These are phyloP conservation scores for Zophobas atratus DNA, from an alignment of 1,140 invertebrate genomes.

Conservation along the genomic window DNA sequence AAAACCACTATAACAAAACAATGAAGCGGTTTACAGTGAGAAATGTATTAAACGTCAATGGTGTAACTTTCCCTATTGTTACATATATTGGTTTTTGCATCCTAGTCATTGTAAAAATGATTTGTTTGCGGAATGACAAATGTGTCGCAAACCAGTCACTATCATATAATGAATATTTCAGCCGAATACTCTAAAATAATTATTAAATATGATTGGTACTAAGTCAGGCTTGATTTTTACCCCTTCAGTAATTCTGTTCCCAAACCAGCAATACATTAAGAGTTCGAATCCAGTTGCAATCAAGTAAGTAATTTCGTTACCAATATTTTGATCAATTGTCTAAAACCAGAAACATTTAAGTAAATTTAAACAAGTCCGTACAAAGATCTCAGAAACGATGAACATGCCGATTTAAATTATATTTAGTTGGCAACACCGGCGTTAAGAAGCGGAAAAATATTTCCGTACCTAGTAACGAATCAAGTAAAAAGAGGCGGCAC, in stretches of 20 bases:
- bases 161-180: conserved; percentile 56
- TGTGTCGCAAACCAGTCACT: conserved; percentile 61
- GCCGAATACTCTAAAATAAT: conserved; percentile 58
- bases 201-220: conserved; percentile 30
- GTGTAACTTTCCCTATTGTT: conserved; percentile 63
- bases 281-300: conserved; percentile 59
- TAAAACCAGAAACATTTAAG: conserved; percentile 48
- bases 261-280: conserved; percentile 61
- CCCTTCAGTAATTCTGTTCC: conserved; percentile 60
- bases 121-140: conserved; percentile 58
- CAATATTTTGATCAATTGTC: conserved; percentile 48
- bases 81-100: conserved; percentile 61
- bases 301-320: conserved; percentile 52
- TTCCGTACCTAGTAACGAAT: too few relatives aligned
- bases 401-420: too few relatives aligned
- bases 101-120: conserved; percentile 60
- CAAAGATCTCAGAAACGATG: too few relatives aligned
- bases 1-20: conserved; percentile 18
- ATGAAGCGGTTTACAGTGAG: conserved; percentile 56
- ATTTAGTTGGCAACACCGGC: too few relatives aligned
- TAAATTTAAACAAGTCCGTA: background rate
- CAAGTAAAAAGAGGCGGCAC: too few relatives aligned
- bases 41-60: conserved; percentile 60
- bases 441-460: too few relatives aligned
- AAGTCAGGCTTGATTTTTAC: conserved; percentile 53